These are phyloP conservation scores for Tychaedon coryphoeus DNA, from an alignment of 2,113 vertebrate species.

Conservation along the genomic window DNA sequence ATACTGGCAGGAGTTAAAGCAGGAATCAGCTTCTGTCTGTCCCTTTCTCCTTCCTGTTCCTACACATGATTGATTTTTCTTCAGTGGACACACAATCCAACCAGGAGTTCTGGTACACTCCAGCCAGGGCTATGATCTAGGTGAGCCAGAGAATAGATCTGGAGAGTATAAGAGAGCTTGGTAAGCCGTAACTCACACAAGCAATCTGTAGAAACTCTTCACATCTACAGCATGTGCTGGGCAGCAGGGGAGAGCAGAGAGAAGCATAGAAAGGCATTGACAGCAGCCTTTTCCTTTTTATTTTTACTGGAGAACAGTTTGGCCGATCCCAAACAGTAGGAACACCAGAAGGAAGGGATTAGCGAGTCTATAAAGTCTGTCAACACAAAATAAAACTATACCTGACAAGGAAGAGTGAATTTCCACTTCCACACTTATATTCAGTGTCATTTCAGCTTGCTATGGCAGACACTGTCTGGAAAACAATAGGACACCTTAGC, in stretches of 20 bases:
- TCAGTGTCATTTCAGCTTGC: background rate
- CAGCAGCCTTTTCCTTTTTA: background rate
- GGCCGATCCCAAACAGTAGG: background rate
- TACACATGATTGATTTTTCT: background rate
- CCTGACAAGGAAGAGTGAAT: background rate
- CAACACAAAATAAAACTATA: background rate
- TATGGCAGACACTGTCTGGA: accelerated
- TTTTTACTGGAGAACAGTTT: background rate
- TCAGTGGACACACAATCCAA: background rate
- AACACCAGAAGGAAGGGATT: background rate
- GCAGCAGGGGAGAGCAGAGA: background rate
- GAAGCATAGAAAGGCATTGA: background rate
- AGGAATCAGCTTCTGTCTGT: background rate
- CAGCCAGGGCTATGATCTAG: background rate
- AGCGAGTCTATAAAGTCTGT: background rate
- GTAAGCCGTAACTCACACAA: background rate
- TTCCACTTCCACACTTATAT: background rate
- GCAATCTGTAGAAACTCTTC: background rate
- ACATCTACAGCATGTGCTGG: background rate
- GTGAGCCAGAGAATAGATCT: background rate
- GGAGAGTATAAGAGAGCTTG: background rate
- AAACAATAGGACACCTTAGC: background rate
- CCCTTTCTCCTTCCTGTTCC: background rate
- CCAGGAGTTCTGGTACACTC: background rate
- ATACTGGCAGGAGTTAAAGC: background rate